These are phyloP conservation scores for Merodon equestris DNA, from an alignment of 2,888 invertebrate genomes.

Conservation along the genomic window DNA sequence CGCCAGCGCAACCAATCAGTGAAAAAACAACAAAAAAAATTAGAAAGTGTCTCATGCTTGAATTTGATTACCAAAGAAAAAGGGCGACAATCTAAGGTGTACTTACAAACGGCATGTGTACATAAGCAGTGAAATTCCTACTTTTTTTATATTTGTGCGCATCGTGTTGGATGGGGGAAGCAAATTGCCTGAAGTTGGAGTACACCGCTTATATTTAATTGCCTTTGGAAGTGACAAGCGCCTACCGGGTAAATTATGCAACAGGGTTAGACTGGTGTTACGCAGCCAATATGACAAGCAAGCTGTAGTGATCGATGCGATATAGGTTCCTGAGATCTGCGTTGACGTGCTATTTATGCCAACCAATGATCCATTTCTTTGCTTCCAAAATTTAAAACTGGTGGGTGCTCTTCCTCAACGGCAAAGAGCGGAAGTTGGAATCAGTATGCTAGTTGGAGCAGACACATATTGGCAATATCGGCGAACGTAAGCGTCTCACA, in stretches of 20 bases:
- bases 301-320: constrained; percentile 31
- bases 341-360: constrained; percentile 29
- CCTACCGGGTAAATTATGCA: constrained; percentile 21
- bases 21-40: not conserved
- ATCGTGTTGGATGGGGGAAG: constrained; percentile 25
- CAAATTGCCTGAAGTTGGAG: constrained; percentile 33
- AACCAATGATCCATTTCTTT: constrained; percentile 1
- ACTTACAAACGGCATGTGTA: constrained; percentile 48
- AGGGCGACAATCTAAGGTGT: constrained; percentile 8
- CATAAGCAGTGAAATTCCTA: constrained; percentile 12
- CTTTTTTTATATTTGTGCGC: constrained; percentile 11
- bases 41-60: not conserved
- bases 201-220: constrained; percentile 29
- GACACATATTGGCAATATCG: constrained; percentile 50
- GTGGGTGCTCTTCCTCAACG: constrained; percentile 21
- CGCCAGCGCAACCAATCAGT: not conserved
- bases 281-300: constrained; percentile 34
- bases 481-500: constrained; percentile 33
- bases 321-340: constrained; percentile 37
- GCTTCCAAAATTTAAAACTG: not conserved
- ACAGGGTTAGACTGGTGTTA: constrained; percentile 24
- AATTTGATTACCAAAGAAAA: not conserved
- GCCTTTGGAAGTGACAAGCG: constrained; percentile 44
- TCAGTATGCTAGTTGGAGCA: constrained; percentile 32
- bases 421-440: constrained; percentile 14